Base-by-base conservation (phyloP, 2,888 invertebrate species). In the Drosophila atroscutellata region DNA sequence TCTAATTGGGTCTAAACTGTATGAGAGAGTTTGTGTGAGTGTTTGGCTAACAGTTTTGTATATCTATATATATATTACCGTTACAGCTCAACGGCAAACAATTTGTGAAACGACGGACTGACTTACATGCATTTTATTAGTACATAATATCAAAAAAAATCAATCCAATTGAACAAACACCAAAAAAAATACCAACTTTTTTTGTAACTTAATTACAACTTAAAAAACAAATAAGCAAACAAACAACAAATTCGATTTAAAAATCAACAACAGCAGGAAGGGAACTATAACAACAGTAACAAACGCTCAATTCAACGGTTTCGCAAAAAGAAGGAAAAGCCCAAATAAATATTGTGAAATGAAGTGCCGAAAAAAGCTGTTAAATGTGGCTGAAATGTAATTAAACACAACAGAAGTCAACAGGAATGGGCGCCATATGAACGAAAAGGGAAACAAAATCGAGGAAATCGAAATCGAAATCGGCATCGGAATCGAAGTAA, bases 81-180 rank as follows among this genome's bases (percentile, higher is more conserved):
- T 76, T 73, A 65, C 73, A 81, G 77, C 77, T 83, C 66, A 82
- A 79, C 75, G 75, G 85, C 85, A 78, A 78, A 84, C 75, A 81
- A 85, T 85, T 87, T 90, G 91, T 90, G 90, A 90, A 87, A 90
- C 91, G 91, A 87, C 86, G 86, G 86, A 87, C 86, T 87, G 86
- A 87, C 86, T 87, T 90, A 88, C 86, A 91, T 90, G 86, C 86
- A 87, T 87, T 87, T 87, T 86, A 84, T 87, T 85, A 85, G 85
- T 90, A 85, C 72, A 89, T 85, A 85, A 69, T 62, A 81, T 57
- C 61, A 75, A 84, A 75, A 84, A 75, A 75, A 80, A 84, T 85
- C 81, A 85, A 88, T 88, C 51, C 78, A 88, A 85, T 83, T 80
- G 78, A 85, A 69, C 71, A 68, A 68, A 61, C 63, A 75, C 56